Evolutionary conservation across 2,797 vertebrate genomes (phyloP).

Genomic region (Scomberomorus guttatus): DNA sequence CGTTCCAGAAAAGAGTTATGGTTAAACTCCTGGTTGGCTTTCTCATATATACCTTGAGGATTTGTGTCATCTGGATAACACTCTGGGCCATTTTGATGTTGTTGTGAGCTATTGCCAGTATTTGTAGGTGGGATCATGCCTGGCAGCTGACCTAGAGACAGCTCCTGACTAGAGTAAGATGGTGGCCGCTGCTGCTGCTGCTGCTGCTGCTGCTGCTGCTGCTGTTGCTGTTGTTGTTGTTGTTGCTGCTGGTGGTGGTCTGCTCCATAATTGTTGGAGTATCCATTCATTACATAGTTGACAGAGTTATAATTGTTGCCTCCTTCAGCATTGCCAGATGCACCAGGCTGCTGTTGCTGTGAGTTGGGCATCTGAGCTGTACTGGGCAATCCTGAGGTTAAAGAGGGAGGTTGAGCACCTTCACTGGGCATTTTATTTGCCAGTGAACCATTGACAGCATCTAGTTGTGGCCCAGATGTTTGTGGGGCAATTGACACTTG

Average conservation of each 20-base stretch:
- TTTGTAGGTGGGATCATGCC: slow-evolving; percentile 82
- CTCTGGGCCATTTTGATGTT: slow-evolving; percentile 80
- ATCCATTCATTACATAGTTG: slow-evolving; percentile 86
- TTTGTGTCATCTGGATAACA: slow-evolving; percentile 83
- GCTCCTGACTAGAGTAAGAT: slow-evolving; percentile 73
- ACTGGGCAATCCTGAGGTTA: slow-evolving; percentile 94
- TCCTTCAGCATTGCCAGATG: slow-evolving; percentile 82
- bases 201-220: slow-evolving; percentile 16
- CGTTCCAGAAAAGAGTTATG: slow-evolving; percentile 85
- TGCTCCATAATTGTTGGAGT: slow-evolving; percentile 85
- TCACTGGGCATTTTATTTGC: slow-evolving; percentile 86
- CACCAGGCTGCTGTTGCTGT: slow-evolving; percentile 84
- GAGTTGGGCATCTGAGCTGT: slow-evolving; percentile 88
- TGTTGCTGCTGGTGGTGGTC: slow-evolving; percentile 78
- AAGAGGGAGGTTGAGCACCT: slow-evolving; percentile 84
- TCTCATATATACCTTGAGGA: slow-evolving; percentile 85
- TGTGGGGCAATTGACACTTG: slow-evolving; percentile 92
- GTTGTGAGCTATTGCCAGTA: slow-evolving; percentile 81
- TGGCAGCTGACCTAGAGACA: slow-evolving; percentile 77
- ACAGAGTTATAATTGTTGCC: slow-evolving; percentile 83
- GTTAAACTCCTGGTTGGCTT: slow-evolving; percentile 85
- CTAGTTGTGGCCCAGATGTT: slow-evolving; percentile 88
- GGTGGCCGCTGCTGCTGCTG: slow-evolving; percentile 75
- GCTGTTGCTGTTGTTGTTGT: slow-evolving; percentile 72
- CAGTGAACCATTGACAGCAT: slow-evolving; percentile 88